Conservation (phyloP, 2,888 invertebrate genomes). For the Pardosa pseudoannulata region DNA sequence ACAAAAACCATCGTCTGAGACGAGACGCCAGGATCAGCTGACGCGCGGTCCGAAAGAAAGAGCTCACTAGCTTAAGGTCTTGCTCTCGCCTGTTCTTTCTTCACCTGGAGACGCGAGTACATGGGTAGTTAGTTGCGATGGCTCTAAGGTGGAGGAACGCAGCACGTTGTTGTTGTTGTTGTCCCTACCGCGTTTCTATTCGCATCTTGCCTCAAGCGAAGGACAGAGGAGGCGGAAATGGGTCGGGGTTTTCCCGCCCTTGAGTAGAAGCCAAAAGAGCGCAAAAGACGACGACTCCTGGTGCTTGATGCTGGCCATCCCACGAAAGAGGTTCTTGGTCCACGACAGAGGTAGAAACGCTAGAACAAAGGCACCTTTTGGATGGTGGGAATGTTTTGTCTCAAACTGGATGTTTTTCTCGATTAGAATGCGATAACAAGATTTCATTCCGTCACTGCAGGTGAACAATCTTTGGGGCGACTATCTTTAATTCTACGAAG, state of each 20-base stretch:
- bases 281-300: constrained; percentile 11
- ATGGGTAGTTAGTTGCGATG: neutral
- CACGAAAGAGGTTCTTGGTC: too few relatives aligned
- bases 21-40: too few relatives aligned
- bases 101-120: neutral
- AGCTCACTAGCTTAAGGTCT: too few relatives aligned
- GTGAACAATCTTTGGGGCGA: too few relatives aligned
- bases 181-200: neutral
- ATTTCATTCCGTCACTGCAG: too few relatives aligned
- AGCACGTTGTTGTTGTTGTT: constrained; percentile 17
- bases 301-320: constrained; percentile 37
- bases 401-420: too few relatives aligned
- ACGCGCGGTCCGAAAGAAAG: neutral
- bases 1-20: too few relatives aligned
- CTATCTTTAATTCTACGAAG: too few relatives aligned
- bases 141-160: neutral
- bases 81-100: neutral
- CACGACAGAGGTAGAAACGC: too few relatives aligned
- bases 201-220: constrained; percentile 1
- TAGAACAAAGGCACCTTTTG: too few relatives aligned
- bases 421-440: too few relatives aligned
- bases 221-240: constrained; percentile 29
- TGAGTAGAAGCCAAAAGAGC: constrained; percentile 58
- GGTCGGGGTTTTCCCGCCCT: constrained; percentile 68
- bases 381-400: too few relatives aligned